Conservation (phyloP, 2,797 vertebrate species). For the Tachyglossus aculeatus region DNA sequence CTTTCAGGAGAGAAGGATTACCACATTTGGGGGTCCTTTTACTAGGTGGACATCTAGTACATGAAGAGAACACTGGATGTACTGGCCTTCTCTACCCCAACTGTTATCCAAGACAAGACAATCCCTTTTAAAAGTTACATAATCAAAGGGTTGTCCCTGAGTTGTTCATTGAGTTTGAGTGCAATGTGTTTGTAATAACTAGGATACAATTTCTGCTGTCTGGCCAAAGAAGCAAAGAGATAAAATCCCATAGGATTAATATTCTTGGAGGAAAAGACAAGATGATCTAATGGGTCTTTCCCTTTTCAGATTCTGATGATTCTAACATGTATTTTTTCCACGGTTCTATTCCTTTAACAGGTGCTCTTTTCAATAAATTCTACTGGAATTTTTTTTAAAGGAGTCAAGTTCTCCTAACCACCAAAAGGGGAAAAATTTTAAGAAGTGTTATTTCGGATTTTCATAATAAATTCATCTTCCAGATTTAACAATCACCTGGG, state of each 20-base stretch:
- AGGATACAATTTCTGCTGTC: not conserved
- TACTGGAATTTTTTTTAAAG: constrained; percentile 1
- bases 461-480: constrained; percentile 1
- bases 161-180: not conserved
- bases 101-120: not conserved
- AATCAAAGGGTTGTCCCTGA: not conserved
- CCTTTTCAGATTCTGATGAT: constrained; percentile 10
- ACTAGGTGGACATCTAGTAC: no score
- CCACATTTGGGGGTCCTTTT: no score
- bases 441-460: not conserved
- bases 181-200: not conserved
- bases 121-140: not conserved
- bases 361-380: not conserved
- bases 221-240: not conserved
- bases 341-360: not conserved
- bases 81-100: no score
- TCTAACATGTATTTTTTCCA: not conserved
- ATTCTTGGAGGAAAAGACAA: not conserved
- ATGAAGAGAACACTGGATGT: no score
- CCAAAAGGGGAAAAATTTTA: not conserved
- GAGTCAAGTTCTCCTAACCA: not conserved
- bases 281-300: not conserved
- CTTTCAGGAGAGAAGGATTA: no score
- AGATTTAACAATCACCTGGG: not conserved
- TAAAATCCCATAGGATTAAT: not conserved